Percentiles rank a stretch among this genome's conserved stretches.
These are phyloP conservation scores for Spondyliosoma cantharus DNA, from an alignment of 2,797 vertebrate species.

Conservation along the genomic window DNA sequence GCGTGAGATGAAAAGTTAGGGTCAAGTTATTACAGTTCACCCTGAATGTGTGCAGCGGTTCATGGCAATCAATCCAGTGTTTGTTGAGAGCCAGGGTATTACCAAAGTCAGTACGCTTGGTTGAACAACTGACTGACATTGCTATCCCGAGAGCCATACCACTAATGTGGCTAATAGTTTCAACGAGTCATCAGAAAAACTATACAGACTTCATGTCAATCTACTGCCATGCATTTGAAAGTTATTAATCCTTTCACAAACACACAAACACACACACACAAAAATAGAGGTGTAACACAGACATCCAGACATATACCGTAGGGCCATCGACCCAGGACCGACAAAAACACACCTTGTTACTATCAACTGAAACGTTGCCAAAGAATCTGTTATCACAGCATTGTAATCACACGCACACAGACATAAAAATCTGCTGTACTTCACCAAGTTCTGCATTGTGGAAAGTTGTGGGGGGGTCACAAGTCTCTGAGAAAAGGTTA, in stretches of 20 bases:
- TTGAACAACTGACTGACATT: too few relatives aligned
- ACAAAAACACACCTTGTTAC: slow-evolving; percentile 9
- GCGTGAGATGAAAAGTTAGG: too few relatives aligned
- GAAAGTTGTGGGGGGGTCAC: slow-evolving; percentile 18
- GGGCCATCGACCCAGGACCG: slow-evolving; percentile 2
- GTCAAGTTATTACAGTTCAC: too few relatives aligned
- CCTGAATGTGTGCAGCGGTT: too few relatives aligned
- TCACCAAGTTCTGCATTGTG: slow-evolving; percentile 14
- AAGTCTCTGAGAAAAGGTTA: slow-evolving; percentile 40
- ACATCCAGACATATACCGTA: slow-evolving; percentile 8
- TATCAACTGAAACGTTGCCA: slow-evolving; percentile 23
- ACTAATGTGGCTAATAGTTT: too few relatives aligned
- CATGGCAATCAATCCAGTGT: too few relatives aligned
- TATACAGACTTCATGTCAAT: not conserved
- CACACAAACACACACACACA: not conserved
- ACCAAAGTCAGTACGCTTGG: not conserved
- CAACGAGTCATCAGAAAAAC: not conserved
- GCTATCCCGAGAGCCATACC: too few relatives aligned
- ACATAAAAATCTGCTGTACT: not conserved
- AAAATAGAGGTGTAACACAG: not conserved
- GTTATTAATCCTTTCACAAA: not conserved
- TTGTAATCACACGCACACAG: slow-evolving; percentile 3
- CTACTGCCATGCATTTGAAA: not conserved
- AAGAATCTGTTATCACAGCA: not conserved
- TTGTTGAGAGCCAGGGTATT: not conserved